phyloP scores from a whole-genome alignment of 1,140 invertebrate species.

The Ceratosolen solmsi region DNA sequence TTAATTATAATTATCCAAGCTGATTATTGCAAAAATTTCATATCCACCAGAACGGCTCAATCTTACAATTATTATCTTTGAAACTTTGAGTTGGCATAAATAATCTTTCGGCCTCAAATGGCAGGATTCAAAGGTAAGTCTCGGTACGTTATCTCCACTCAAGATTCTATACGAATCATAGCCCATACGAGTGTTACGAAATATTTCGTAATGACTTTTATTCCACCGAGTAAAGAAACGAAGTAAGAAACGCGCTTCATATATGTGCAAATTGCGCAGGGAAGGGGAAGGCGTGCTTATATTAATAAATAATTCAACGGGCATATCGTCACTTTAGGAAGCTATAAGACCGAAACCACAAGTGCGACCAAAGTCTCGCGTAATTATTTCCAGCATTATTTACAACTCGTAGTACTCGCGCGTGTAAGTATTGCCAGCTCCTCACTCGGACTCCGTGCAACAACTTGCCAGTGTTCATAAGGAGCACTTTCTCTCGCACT shows the following conservation, averaged over 20 bases:
- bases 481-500: slow-evolving; percentile 29
- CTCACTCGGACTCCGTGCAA: background rate
- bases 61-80: too few species aligned
- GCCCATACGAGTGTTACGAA: background rate
- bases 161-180: background rate
- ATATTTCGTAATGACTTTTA: background rate
- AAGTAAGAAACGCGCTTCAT: background rate
- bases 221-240: background rate
- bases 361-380: slow-evolving; percentile 10
- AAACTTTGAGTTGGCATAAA: too few species aligned
- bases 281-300: background rate
- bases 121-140: too few species aligned
- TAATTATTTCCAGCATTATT: slow-evolving; percentile 34
- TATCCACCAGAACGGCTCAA: too few species aligned
- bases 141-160: too few species aligned
- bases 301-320: slow-evolving; percentile 37
- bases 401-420: background rate
- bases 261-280: slow-evolving; percentile 23
- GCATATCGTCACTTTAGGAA: background rate
- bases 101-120: too few species aligned
- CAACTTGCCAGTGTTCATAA: background rate
- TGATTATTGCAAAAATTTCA: too few species aligned
- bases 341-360: background rate
- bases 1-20: too few species aligned
- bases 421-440: background rate